These are phyloP conservation scores for Grallaria varia DNA, from an alignment of 2,113 vertebrate genomes.

Conservation along the genomic window DNA sequence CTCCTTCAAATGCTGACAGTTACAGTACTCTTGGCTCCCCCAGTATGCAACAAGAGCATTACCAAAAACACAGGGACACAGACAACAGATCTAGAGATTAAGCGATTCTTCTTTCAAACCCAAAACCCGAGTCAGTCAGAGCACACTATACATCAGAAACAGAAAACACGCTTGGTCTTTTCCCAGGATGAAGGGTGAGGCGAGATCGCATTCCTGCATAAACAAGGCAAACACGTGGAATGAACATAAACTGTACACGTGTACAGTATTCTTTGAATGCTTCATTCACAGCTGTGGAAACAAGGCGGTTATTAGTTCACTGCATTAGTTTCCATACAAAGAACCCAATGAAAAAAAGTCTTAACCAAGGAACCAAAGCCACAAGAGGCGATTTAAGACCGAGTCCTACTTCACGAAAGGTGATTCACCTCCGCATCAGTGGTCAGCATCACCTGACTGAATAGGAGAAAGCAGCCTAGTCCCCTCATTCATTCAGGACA, in stretches of 20 bases:
- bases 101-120: neutral
- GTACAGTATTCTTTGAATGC: neutral
- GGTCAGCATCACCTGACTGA: neutral
- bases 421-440: neutral
- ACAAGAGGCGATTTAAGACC: neutral
- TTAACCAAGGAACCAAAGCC: neutral
- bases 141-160: neutral
- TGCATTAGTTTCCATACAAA: neutral
- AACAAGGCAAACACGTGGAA: neutral
- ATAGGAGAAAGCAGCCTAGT: neutral
- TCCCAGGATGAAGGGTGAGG: neutral
- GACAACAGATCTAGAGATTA: neutral
- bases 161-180: fast-evolving
- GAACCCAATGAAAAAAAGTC: neutral
- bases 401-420: neutral
- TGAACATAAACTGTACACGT: neutral
- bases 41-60: neutral
- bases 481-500: neutral
- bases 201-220: neutral
- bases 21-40: neutral
- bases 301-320: neutral
- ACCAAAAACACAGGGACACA: neutral
- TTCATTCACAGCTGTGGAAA: neutral
- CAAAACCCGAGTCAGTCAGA: neutral
- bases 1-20: neutral